Base-by-base conservation (phyloP, 2,113 vertebrate species). In the Triplophysa dalaica region DNA sequence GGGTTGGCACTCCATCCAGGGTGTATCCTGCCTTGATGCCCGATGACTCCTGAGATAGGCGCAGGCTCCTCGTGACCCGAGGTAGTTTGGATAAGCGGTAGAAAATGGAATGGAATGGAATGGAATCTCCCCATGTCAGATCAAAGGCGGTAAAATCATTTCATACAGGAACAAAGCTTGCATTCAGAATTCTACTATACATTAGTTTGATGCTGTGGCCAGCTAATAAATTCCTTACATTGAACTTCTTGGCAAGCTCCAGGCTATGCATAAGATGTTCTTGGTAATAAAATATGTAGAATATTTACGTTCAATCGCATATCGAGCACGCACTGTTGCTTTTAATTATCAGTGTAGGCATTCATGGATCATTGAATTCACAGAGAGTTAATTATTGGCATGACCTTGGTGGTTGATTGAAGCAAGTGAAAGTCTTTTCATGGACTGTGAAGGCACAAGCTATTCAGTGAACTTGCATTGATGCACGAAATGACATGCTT, bases 401-500 rank as follows among this genome's bases (percentile, higher is more conserved):
- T 81, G 50, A 58, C 33, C 69, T 69, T 72, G 68, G 66, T 76
- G 67, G 68, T 62, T 14, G 19, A 64, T 66, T 61, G 21, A 68
- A 43, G 75, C 21, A 58, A 76, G 69, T 56, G 5, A 75, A 63
- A 38, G 65, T 70, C 69, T 54, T 70, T 85, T 83, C 54, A 75
- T 60, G 4, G 26, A 33, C 69, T 48, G 52, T 5, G 26, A 80
- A 66, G 75, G 54, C 19, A 48, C n/a, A 9, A 73, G 58, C 66
- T 38, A 64, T 77, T 73, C 61, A 69, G 21, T 67, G 13, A 33
- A 24, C 17, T 19, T 9, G 65, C 70, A 75, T 48, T 50, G 41
- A 83, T 41, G 54, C 52, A 16, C 64, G 48, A 81, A 85, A 78
- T 65, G 45, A 62, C 38, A 69, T 74, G 68, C 67, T 75, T 68